Evolutionary conservation across 2,797 vertebrate species (phyloP).

Genomic region (Huso huso): DNA sequence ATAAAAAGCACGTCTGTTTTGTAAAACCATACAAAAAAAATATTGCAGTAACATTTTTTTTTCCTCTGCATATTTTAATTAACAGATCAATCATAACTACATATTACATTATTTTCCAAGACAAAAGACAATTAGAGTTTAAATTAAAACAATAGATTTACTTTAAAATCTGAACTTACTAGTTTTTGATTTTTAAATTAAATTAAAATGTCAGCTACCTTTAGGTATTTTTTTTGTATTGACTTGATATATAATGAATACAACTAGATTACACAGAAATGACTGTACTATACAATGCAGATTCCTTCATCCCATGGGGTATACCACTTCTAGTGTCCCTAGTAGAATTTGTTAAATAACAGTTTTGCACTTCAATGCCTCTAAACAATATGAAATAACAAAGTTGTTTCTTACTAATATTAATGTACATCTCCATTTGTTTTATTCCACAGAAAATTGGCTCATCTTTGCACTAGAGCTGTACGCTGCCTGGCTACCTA

Average conservation of each 20-base stretch:
- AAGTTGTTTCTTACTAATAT: too few species aligned
- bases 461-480: too few species aligned
- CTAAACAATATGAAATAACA: too few species aligned
- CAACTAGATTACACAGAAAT: conserved; percentile 67
- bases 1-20: conserved; percentile 70
- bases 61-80: conserved; percentile 78
- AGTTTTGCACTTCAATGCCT: too few species aligned
- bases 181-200: conserved; percentile 70
- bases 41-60: conserved; percentile 59
- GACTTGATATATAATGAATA: conserved; percentile 73
- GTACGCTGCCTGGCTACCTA: too few species aligned
- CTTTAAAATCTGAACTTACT: conserved; percentile 60
- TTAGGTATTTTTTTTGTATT: conserved; percentile 57
- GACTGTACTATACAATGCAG: conserved; percentile 26
- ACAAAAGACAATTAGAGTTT: conserved; percentile 65
- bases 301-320: conserved; percentile 26
- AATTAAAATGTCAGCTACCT: conserved; percentile 76
- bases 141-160: conserved; percentile 81
- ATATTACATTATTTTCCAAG: conserved; percentile 43
- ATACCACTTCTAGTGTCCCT: too few species aligned
- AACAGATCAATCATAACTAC: conserved; percentile 75
- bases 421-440: too few species aligned
- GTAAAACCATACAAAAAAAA: conserved; percentile 68
- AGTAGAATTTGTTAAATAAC: too few species aligned
- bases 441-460: too few species aligned